Percentiles rank a stretch among this genome's conserved stretches.
Conservation (phyloP, 2,113 vertebrate species). For the Cochlearius cochlearius region DNA sequence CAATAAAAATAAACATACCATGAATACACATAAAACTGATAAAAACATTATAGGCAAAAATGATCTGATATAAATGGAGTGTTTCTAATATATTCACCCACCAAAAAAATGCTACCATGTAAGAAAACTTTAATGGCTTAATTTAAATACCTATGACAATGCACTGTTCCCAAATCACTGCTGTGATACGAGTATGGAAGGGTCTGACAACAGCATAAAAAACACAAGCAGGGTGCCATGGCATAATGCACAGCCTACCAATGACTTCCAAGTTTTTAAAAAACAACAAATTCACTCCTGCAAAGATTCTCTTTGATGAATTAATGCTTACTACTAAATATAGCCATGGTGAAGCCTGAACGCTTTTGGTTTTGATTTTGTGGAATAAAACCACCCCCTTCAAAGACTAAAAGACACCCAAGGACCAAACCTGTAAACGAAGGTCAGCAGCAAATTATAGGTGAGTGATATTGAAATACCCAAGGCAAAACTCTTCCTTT, state of each 20-base stretch:
- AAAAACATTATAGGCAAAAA: constrained; percentile 4
- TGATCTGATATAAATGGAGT: constrained; percentile 4
- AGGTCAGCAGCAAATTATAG: not conserved
- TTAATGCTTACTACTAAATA: not conserved
- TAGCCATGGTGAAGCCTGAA: not conserved
- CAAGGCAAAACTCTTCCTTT: not conserved
- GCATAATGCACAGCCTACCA: not conserved
- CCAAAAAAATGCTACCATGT: not conserved
- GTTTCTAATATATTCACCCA: constrained; percentile 29
- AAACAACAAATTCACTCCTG: not conserved
- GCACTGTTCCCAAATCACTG: not conserved
- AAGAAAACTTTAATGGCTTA: constrained; percentile 9
- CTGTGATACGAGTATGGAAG: not conserved
- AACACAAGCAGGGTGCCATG: not conserved
- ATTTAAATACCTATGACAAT: not conserved
- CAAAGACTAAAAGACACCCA: not conserved
- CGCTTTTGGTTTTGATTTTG: not conserved
- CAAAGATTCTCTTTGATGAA: not conserved
- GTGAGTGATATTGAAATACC: not conserved
- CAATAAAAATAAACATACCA: constrained; percentile 57
- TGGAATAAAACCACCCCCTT: not conserved
- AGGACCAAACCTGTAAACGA: not conserved
- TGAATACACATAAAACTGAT: constrained; percentile 40
- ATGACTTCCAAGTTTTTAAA: not conserved
- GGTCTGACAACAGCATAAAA: not conserved